phyloP scores from a whole-genome alignment of 2,888 invertebrate species.

The Epistrophe eligans region DNA sequence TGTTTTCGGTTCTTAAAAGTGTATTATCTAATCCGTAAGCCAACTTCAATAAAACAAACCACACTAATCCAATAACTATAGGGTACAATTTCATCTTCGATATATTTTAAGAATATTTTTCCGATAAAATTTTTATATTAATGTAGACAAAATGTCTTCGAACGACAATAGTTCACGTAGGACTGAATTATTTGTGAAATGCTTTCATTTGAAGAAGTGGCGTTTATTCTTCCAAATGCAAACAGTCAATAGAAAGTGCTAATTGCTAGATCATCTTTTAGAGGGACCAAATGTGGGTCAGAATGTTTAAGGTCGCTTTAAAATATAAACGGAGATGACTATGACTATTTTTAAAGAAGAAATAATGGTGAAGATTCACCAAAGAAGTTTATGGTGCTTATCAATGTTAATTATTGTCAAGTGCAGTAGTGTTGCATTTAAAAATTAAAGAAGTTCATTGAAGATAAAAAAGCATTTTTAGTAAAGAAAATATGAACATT shows the following conservation, averaged over 20 bases:
- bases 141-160: slow-evolving; percentile 19
- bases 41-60: slow-evolving; percentile 47
- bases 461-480: neutral
- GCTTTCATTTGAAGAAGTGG: slow-evolving; percentile 49
- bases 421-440: neutral
- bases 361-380: neutral
- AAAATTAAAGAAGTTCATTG: neutral
- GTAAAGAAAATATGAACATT: no score
- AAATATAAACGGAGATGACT: neutral
- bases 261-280: slow-evolving; percentile 55
- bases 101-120: neutral
- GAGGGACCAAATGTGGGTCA: slow-evolving; percentile 50
- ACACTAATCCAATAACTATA: slow-evolving; percentile 53
- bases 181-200: slow-evolving; percentile 51
- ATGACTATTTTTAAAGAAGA: neutral
- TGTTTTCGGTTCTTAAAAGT: slow-evolving; percentile 3
- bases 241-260: slow-evolving; percentile 67
- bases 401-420: slow-evolving; percentile 9
- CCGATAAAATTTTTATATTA: neutral
- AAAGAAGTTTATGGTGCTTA: neutral
- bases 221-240: slow-evolving; percentile 34
- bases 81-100: slow-evolving; percentile 57
- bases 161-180: slow-evolving; percentile 26
- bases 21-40: slow-evolving; percentile 42
- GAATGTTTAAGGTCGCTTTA: slow-evolving; percentile 30